Evolutionary conservation across 1,140 invertebrate species (phyloP), one percentile per base, ranked within the genome.

Genomic region (Neodiprion lecontei): DNA sequence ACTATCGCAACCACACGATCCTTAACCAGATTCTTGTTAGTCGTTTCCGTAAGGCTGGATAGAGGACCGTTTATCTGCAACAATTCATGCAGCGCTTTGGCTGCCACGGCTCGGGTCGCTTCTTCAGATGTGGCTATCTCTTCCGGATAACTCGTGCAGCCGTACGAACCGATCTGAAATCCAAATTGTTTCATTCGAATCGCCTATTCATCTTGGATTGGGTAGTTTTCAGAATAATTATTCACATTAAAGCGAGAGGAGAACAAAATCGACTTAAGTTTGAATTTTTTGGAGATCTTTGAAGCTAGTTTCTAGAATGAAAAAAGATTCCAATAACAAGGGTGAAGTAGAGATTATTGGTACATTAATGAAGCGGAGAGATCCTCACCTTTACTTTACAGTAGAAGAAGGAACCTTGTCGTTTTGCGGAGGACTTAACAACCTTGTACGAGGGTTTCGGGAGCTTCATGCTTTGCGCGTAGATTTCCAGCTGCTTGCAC

Each of bases 121-220:
- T 90, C 82, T 0, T 89, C 86, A 69, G 88, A 83, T 2, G 88
- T 86, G 10, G 80, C 79, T 9, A 90, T 90, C 28, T 91, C 91
- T 21, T 89, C 79, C 0, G 92, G 92, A 81, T 92, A 93, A 69
- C 91, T 92, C 4, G 79, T 87, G 21, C 85, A 90, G 74, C 89
- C 90, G 10, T 85, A 71, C 5, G 79, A 76, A 4, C 87, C 89
- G 14, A 92, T 86, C 90, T 90, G 74, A 76, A 61, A 61, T 14
- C 9, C 2, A 9, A 61, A 61, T 14, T 17, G 28, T 40, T 40
- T 40, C 28, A 40, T 1, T 40, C 28, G 28, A 40, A 40, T 40
- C 28, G 28, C 5, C 28, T 40, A 5, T 40, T 40, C 28, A 40
- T 3, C 5, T 40, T 40, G 28, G 5, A 40, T 40, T 40, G 28